Conservation (phyloP, 2,113 vertebrate genomes). For the Megaleporinus macrocephalus region DNA sequence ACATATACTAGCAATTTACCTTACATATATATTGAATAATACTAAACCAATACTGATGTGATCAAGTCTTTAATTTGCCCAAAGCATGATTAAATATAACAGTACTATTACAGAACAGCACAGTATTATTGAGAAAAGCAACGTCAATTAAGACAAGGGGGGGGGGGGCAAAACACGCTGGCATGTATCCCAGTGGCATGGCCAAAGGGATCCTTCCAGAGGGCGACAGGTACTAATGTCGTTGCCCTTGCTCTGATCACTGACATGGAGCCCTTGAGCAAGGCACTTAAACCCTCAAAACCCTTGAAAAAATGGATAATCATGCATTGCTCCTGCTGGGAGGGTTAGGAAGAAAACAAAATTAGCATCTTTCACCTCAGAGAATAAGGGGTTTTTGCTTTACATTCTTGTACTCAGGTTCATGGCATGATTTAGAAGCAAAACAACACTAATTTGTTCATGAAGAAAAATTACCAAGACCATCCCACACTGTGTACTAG, state of each 20-base stretch:
- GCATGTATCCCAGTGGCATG: neutral
- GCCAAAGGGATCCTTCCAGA: neutral
- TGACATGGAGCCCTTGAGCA: neutral
- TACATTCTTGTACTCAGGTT: neutral
- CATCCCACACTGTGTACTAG: neutral
- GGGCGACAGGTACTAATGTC: constrained; percentile 8
- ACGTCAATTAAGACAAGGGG: no score
- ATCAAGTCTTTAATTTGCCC: no score
- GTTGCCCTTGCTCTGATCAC: constrained; percentile 41
- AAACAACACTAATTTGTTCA: neutral
- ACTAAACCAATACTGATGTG: neutral
- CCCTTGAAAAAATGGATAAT: neutral
- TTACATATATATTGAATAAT: no score
- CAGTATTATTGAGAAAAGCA: neutral
- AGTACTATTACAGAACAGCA: neutral
- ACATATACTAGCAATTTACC: neutral
- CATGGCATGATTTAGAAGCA: neutral
- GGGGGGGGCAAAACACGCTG: neutral
- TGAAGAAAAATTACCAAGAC: neutral
- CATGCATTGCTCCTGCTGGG: neutral
- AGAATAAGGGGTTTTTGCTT: neutral
- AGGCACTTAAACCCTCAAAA: neutral
- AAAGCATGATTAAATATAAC: no score
- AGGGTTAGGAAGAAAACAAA: neutral
- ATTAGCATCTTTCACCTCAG: neutral